phyloP scores from a whole-genome alignment of 2,888 invertebrate genomes.

The Limnephilus rhombicus region DNA sequence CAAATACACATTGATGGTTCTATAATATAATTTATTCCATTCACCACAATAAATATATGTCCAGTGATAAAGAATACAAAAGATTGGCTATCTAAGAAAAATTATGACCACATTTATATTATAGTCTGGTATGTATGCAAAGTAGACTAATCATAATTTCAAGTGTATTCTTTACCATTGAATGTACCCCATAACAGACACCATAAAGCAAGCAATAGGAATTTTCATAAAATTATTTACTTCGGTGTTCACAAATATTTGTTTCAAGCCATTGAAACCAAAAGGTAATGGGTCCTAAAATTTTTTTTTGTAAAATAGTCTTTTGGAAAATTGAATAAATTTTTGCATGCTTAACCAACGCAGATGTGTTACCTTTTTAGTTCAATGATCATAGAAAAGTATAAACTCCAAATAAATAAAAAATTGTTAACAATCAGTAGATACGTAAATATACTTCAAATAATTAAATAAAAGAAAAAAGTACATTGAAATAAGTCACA shows the following conservation, averaged over 20 bases:
- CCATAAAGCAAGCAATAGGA: slow-evolving; percentile 28
- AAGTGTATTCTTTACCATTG: not conserved
- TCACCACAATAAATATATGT: not conserved
- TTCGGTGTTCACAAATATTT: not conserved
- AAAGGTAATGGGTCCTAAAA: not conserved
- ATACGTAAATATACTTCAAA: not conserved
- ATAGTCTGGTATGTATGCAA: not conserved
- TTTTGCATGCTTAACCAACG: not conserved
- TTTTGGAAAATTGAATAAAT: not conserved
- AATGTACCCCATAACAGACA: not conserved
- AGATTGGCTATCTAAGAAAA: not conserved
- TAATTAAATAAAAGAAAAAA: not conserved
- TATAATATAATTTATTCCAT: slow-evolving; percentile 12
- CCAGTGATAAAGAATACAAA: not conserved
- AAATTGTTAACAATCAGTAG: not conserved
- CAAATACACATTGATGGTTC: slow-evolving; percentile 25
- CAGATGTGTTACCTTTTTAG: not conserved
- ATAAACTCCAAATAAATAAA: not conserved
- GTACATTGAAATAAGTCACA: not conserved
- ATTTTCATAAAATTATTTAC: not conserved
- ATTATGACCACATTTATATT: not conserved
- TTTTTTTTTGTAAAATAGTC: not conserved
- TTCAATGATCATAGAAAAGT: not conserved
- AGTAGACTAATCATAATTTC: not conserved
- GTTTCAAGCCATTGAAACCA: not conserved